These are phyloP conservation scores for Cathartes aura DNA, from an alignment of 2,113 vertebrate species.

Conservation along the genomic window DNA sequence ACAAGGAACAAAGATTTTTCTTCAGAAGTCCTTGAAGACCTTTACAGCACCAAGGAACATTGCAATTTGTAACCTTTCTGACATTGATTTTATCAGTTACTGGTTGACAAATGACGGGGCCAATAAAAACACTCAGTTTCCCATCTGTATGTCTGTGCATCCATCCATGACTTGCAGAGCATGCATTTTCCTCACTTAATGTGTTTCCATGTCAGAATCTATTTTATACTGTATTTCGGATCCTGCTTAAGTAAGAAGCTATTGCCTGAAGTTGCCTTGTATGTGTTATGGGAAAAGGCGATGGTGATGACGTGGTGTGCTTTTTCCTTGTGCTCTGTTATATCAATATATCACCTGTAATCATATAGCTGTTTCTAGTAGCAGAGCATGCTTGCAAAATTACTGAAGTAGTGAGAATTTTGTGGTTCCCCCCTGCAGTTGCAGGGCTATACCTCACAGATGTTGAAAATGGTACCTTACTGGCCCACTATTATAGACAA, in stretches of 20 bases:
- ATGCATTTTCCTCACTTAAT: not conserved
- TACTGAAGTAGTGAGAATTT: not conserved
- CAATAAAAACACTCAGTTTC: slow-evolving; percentile 12
- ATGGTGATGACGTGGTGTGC: not conserved
- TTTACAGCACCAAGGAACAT: not conserved
- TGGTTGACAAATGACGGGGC: not conserved
- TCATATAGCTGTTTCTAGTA: not conserved
- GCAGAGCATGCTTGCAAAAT: not conserved
- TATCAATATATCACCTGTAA: not conserved
- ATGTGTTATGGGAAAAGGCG: not conserved
- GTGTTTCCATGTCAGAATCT: not conserved
- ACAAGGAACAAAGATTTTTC: not conserved
- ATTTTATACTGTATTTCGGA: not conserved
- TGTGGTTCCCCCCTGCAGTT: not conserved
- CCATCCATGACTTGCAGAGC: not conserved
- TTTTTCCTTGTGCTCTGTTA: not conserved
- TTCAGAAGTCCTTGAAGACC: not conserved
- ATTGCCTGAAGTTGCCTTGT: not conserved
- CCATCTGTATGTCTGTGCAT: not conserved
- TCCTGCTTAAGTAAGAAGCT: not conserved
- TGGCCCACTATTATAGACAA: not conserved
- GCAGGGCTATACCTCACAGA: not conserved
- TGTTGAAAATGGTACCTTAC: not conserved
- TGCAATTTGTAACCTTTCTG: not conserved
- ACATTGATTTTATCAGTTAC: not conserved